phyloP scores from a whole-genome alignment of 2,888 invertebrate genomes.

The Cataglyphis cursor region DNA sequence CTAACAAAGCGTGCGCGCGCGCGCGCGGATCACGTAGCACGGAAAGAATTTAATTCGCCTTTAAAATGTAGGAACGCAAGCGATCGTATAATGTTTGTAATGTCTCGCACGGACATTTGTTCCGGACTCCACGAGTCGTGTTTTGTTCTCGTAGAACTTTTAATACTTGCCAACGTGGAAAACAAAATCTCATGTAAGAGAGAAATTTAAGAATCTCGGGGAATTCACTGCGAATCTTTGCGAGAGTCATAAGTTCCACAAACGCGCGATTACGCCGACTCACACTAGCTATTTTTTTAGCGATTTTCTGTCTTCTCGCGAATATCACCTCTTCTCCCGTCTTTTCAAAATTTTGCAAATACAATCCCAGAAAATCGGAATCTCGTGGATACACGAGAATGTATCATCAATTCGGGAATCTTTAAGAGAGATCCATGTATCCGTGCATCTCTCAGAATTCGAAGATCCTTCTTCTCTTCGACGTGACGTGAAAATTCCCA shows the following conservation, averaged over 20 bases:
- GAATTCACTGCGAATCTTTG: not conserved
- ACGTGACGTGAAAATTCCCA: not conserved
- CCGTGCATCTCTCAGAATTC: not conserved
- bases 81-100: not conserved
- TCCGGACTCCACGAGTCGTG: not conserved
- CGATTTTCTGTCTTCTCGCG: not conserved
- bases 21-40: slow-evolving; percentile 29
- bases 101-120: not conserved
- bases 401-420: not conserved
- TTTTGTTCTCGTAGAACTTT: not conserved
- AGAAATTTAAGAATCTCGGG: not conserved
- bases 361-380: not conserved
- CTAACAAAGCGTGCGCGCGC: slow-evolving; percentile 63
- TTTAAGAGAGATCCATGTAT: not conserved
- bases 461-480: not conserved
- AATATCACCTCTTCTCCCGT: not conserved
- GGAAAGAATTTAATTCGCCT: slow-evolving; percentile 8
- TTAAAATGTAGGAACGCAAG: not conserved
- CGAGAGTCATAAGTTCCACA: not conserved
- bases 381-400: not conserved
- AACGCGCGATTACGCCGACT: not conserved
- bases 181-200: not conserved
- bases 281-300: not conserved
- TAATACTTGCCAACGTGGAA: not conserved
- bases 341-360: not conserved